phyloP scores from a whole-genome alignment of 2,113 vertebrate species.

The Thalassarche chlororhynchos region DNA sequence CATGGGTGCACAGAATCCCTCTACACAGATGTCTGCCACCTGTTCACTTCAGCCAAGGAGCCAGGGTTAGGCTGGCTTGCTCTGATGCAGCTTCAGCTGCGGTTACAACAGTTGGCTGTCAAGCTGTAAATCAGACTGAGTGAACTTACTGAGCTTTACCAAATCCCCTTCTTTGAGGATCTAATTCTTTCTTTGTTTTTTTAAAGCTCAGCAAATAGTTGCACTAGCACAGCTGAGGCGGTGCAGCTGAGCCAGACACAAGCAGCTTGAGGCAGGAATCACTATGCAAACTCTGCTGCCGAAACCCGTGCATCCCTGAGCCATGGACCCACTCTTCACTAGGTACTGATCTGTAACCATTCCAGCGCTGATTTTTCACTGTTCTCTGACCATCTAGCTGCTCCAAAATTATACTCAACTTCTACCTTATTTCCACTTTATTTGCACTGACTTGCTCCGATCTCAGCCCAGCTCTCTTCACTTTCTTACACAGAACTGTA shows the following conservation, averaged over 20 bases:
- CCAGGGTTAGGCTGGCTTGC: not conserved
- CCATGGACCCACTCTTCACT: not conserved
- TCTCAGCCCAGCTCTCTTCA: not conserved
- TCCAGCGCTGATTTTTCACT: not conserved
- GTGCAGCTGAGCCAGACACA: not conserved
- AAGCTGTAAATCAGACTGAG: not conserved
- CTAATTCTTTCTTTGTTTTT: not conserved
- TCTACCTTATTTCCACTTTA: not conserved
- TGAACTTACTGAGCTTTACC: not conserved
- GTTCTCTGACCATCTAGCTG: not conserved
- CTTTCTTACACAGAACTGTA: not conserved
- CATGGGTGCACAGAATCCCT: rapidly evolving
- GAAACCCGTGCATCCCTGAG: not conserved
- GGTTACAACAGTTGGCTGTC: not conserved
- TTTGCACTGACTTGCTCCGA: not conserved
- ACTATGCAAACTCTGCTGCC: not conserved
- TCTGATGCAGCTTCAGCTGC: not conserved
- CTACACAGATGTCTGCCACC: not conserved
- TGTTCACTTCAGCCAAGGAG: not conserved
- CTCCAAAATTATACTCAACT: not conserved
- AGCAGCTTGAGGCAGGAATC: not conserved
- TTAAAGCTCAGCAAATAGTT: not conserved
- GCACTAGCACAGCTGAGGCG: not conserved
- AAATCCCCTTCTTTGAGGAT: not conserved
- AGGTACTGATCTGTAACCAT: not conserved